Percentiles rank a stretch among this genome's conserved stretches.
phyloP scores from a whole-genome alignment of 2,888 invertebrate species.

The Drosophila demipolita region DNA sequence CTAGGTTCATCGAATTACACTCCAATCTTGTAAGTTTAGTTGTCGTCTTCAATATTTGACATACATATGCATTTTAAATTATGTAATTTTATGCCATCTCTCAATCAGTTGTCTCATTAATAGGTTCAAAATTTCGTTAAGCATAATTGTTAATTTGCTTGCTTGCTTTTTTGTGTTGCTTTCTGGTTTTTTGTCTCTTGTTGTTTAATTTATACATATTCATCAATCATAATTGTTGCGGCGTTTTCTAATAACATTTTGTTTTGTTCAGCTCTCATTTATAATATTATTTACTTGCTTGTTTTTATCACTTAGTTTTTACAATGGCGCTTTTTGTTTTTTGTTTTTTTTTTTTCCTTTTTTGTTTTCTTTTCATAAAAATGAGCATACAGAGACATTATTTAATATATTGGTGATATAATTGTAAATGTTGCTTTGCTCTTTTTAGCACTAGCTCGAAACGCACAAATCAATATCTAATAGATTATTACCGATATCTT shows the following conservation, averaged over 20 bases:
- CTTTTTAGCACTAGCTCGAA: constrained; percentile 37
- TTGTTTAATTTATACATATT: constrained; percentile 56
- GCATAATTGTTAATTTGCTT: constrained; percentile 24
- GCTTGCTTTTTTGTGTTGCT: constrained; percentile 15
- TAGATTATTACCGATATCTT: constrained; percentile 20
- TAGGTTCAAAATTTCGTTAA: constrained; percentile 45
- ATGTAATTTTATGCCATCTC: constrained; percentile 33
- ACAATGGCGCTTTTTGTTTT: constrained; percentile 82
- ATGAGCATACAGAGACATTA: constrained; percentile 65
- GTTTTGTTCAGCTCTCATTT: constrained; percentile 41
- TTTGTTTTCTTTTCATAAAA: constrained; percentile 52
- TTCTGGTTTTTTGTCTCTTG: constrained; percentile 19
- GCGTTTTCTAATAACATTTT: constrained; percentile 42
- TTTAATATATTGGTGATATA: constrained; percentile 50
- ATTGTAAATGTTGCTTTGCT: constrained; percentile 38
- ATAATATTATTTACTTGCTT: constrained; percentile 67
- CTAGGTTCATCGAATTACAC: constrained; percentile 70
- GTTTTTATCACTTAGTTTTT: constrained; percentile 84
- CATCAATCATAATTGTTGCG: constrained; percentile 48
- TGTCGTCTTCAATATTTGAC: constrained; percentile 47
- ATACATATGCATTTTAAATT: constrained; percentile 34
- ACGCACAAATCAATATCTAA: constrained; percentile 64
- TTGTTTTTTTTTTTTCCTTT: constrained; percentile 29
- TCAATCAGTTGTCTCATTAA: constrained; percentile 52
- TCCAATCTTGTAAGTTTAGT: constrained; percentile 57